phyloP scores from a whole-genome alignment of 2,797 vertebrate genomes.

The Acrossocheilus fasciatus region DNA sequence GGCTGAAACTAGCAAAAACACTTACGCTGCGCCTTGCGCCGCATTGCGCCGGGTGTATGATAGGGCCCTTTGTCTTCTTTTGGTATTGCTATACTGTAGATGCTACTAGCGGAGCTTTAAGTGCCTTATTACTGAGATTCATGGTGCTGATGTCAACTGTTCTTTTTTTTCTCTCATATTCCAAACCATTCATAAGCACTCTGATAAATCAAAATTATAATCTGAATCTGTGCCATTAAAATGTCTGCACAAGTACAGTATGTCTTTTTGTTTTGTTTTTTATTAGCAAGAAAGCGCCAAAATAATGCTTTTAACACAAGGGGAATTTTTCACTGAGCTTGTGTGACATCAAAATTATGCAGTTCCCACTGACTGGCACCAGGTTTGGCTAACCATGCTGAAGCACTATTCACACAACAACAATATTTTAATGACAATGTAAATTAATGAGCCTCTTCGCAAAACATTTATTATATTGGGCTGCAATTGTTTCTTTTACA shows the following conservation, averaged over 20 bases:
- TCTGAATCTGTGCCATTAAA: conserved; percentile 1
- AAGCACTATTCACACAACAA: background rate
- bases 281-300: background rate
- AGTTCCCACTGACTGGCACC: background rate
- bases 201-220: conserved; percentile 5
- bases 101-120: background rate
- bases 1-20: too few species aligned
- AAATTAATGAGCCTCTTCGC: background rate
- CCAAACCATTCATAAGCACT: background rate
- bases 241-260: background rate
- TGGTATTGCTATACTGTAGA: background rate
- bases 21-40: too few species aligned
- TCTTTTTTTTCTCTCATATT: background rate
- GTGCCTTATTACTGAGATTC: conserved; percentile 22
- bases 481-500: background rate
- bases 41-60: too few species aligned
- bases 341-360: background rate
- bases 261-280: background rate
- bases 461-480: background rate
- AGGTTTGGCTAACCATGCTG: background rate
- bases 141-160: background rate
- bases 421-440: background rate
- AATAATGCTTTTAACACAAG: background rate
- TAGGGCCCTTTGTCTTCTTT: background rate
- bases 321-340: background rate